Evolutionary conservation across 2,113 vertebrate species (phyloP), one percentile per base, ranked within the genome.

Genomic region (Amblyopsis rosae): DNA sequence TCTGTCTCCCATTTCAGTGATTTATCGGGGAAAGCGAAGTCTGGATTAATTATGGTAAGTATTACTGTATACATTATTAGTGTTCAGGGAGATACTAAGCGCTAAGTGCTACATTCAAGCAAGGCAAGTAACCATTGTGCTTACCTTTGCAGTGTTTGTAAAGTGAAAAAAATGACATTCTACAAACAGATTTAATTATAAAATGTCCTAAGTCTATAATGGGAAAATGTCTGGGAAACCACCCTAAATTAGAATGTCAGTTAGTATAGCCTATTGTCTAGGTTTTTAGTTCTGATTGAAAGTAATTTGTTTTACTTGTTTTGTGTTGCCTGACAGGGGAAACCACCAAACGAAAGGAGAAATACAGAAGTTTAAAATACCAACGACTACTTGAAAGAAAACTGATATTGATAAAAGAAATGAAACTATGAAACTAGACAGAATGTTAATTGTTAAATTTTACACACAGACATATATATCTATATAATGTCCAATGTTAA

Each of bases 21-120:
- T 96, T 83, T 95, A 93, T 78, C 92, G 92, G 85, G 91, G 93
- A 83, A 95, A 92, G 87, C 82, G 90, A 80, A 95, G 87, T 65
- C 45, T 89, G 62, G 73, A 88, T 65, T 93, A 91, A 79, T 64
- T 9, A 15, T 0, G 68, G 86, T 89, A 69, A 82, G 87, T 81
- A 64, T 16, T 6, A 26, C 26, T 26, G 26, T 26, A 51, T n/a
- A 5, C 35, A 12, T 5, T 33, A 51, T 8, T 51, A 19, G 13
- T 46, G 13, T 15, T 9, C 0, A 59, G 12, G 3, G 0, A 32
- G 7, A 32, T 12, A 26, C 55, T 4, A 10, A 45, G 12, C 1
- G 2, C 26, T 2, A 47, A 64, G 16, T 3, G 26, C 72, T 63
- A 60, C 32, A 32, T 66, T 63, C 68, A 54, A 51, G 1, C 26